Conservation (phyloP, 2,888 invertebrate genomes). For the Synanthedon vespiformis region DNA sequence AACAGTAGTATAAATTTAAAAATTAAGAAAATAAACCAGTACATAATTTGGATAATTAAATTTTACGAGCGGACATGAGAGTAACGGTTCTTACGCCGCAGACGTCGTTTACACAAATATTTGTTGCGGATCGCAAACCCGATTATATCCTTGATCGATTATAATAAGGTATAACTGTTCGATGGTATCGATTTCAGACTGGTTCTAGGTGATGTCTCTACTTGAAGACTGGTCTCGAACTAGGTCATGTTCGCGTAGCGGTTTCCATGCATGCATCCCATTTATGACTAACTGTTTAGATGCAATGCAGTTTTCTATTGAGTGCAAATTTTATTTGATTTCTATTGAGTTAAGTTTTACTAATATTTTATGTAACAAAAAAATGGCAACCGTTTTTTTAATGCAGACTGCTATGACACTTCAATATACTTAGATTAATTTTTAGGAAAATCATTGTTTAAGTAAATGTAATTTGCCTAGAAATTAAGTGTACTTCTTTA, state of each 20-base stretch:
- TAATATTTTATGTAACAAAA: too few species aligned
- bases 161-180: conserved; percentile 13
- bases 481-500: too few species aligned
- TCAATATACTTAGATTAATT: too few species aligned
- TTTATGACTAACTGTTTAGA: conserved; percentile 2
- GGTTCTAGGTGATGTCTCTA: conserved; percentile 13
- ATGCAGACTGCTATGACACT: too few species aligned
- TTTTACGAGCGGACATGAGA: neutral
- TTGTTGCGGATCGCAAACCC: neutral
- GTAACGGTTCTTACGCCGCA: neutral
- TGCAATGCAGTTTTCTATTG: neutral
- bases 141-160: neutral
- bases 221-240: conserved; percentile 16
- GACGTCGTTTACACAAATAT: neutral
- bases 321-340: too few species aligned
- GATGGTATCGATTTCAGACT: conserved; percentile 4
- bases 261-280: conserved; percentile 22
- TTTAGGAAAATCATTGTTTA: too few species aligned
- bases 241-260: conserved; percentile 28
- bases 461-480: too few species aligned
- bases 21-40: too few species aligned
- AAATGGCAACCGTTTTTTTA: too few species aligned
- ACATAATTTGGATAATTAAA: neutral
- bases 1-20: too few species aligned
- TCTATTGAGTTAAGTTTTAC: too few species aligned